Evolutionary conservation across 2,113 vertebrate species (phyloP).

Genomic region (Myxocyprinus asiaticus): DNA sequence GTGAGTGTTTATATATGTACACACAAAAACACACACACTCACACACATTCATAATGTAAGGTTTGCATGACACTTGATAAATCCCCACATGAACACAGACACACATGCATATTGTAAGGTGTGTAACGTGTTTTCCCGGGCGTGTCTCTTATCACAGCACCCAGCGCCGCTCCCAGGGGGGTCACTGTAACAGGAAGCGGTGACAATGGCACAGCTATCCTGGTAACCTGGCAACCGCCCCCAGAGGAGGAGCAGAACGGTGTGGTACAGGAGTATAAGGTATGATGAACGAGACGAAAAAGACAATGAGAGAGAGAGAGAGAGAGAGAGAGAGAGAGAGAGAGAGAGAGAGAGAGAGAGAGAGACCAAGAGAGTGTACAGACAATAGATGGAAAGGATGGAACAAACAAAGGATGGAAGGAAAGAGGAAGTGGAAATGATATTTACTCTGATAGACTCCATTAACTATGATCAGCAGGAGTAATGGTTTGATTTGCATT

Average conservation of each 20-base stretch:
- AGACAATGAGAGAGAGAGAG: constrained; percentile 54
- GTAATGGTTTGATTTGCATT: not conserved
- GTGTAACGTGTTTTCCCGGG: constrained; percentile 3
- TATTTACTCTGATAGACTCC: constrained; percentile 12
- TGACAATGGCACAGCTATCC: constrained; percentile 89
- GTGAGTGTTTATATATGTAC: not conserved
- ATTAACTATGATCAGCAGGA: constrained; percentile 5
- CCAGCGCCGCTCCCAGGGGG: constrained; percentile 90
- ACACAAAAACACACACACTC: not conserved
- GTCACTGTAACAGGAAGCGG: constrained; percentile 92
- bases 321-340: too few species aligned
- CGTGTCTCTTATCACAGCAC: constrained; percentile 76
- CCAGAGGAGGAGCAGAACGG: constrained; percentile 93
- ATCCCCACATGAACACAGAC: too few species aligned
- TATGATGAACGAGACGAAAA: constrained; percentile 65
- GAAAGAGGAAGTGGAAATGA: not conserved
- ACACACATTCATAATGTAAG: not conserved
- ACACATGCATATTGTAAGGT: not conserved
- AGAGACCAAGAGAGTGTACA: too few species aligned
- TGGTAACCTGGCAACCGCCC: constrained; percentile 95
- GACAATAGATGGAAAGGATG: too few species aligned
- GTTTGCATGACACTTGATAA: not conserved
- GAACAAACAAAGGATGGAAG: too few species aligned
- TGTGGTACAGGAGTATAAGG: constrained; percentile 97
- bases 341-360: too few species aligned